Percentiles rank a stretch among this genome's conserved stretches.
Evolutionary conservation across 2,797 vertebrate species (phyloP).

Genomic region (Acanthurus leucopareius): DNA sequence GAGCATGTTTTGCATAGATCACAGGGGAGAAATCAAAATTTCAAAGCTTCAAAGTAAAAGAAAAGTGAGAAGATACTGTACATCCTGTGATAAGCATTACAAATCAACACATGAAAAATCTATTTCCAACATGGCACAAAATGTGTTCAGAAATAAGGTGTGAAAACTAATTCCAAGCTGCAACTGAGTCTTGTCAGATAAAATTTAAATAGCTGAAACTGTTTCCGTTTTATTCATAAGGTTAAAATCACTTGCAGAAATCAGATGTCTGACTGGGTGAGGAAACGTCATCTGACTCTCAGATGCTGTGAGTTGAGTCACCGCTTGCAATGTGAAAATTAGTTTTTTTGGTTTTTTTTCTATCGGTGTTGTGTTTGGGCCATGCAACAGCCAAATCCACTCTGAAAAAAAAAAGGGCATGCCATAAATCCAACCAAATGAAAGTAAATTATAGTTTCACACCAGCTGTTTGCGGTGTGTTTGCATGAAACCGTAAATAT

Average conservation of each 20-base stretch:
- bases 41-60: slow-evolving; percentile 26
- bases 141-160: slow-evolving; percentile 1
- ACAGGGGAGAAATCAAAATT: slow-evolving; percentile 60
- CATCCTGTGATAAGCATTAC: slow-evolving; percentile 25
- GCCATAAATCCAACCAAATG: not conserved
- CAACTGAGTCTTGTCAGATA: not conserved
- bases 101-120: slow-evolving; percentile 29
- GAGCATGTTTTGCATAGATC: slow-evolving; percentile 88
- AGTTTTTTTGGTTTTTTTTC: not conserved
- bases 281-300: not conserved
- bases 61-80: slow-evolving; percentile 18
- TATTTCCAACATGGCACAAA: slow-evolving; percentile 47
- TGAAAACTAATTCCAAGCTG: slow-evolving; percentile 10
- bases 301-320: not conserved
- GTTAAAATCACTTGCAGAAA: not conserved
- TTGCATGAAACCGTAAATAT: not conserved
- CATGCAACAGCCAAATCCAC: not conserved
- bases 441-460: slow-evolving; percentile 2
- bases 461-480: not conserved
- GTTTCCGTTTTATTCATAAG: not conserved
- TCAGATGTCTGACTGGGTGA: not conserved
- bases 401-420: not conserved
- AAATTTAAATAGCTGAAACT: not conserved
- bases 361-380: not conserved
- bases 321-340: not conserved